These are phyloP conservation scores for Enteromius fasciolatus DNA, from an alignment of 2,797 vertebrate genomes.

Conservation along the genomic window DNA sequence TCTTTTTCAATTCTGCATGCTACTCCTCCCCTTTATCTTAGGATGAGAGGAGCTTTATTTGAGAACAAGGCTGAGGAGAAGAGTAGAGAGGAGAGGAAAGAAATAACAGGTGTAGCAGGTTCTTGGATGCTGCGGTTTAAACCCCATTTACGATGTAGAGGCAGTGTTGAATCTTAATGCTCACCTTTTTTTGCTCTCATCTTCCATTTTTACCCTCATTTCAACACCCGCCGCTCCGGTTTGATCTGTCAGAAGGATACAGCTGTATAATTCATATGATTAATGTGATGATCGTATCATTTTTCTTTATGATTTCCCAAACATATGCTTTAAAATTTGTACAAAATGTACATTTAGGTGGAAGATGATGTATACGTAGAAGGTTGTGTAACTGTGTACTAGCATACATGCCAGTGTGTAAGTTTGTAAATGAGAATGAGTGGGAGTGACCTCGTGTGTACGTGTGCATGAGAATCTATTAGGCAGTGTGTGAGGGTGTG, in stretches of 20 bases:
- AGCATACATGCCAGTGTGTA: conserved; percentile 40
- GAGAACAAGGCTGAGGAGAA: conserved; percentile 42
- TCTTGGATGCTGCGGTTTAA: conserved; percentile 63
- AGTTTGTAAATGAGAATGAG: conserved; percentile 59
- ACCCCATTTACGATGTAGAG: conserved; percentile 68
- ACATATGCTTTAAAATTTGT: neutral
- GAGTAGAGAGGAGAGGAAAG: conserved; percentile 41
- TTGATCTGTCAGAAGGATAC: conserved; percentile 6
- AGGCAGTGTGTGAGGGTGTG: conserved; percentile 42
- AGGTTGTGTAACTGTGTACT: conserved; percentile 40
- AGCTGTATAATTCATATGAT: neutral
- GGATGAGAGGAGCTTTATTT: conserved; percentile 62
- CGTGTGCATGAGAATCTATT: conserved; percentile 46
- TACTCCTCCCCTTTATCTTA: conserved; percentile 49
- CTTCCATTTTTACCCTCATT: neutral
- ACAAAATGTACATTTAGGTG: neutral
- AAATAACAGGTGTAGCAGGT: conserved; percentile 54
- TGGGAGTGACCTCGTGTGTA: conserved; percentile 49
- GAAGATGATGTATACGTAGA: conserved; percentile 2
- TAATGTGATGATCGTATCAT: neutral
- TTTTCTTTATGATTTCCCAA: neutral
- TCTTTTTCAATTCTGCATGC: conserved; percentile 44
- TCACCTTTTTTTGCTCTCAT: conserved; percentile 26
- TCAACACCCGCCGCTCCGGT: neutral
- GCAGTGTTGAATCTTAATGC: conserved; percentile 56